Conservation (phyloP, 2,113 vertebrate species). For the Atlantisia rogersi region DNA sequence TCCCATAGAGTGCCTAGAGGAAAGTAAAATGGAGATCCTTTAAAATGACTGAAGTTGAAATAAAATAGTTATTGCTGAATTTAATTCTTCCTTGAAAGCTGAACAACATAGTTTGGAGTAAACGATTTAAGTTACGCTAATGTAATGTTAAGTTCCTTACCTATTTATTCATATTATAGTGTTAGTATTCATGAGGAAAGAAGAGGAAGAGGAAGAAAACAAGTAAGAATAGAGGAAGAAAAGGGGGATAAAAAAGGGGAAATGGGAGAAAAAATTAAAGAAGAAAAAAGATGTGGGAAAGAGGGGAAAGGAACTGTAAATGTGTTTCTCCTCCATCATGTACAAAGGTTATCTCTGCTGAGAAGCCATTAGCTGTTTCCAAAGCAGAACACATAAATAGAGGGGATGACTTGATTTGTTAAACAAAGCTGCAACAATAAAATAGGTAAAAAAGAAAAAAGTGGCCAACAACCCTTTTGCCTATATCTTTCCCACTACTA, state of each 20-base stretch:
- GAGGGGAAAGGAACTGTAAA: background rate
- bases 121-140: background rate
- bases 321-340: background rate
- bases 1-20: background rate
- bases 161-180: background rate
- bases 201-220: background rate
- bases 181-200: background rate
- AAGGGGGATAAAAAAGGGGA: rapidly evolving
- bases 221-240: background rate
- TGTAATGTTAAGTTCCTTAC: background rate
- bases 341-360: background rate
- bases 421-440: background rate
- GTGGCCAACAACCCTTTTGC: background rate
- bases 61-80: background rate
- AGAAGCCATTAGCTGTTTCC: background rate
- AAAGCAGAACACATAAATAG: background rate
- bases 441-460: background rate
- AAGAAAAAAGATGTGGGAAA: background rate
- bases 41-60: background rate
- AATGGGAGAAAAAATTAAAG: background rate
- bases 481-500: background rate
- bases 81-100: background rate
- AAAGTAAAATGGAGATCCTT: background rate
- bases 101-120: background rate
- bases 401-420: background rate